Conservation (phyloP, 2,113 vertebrate species). For the Parus major region DNA sequence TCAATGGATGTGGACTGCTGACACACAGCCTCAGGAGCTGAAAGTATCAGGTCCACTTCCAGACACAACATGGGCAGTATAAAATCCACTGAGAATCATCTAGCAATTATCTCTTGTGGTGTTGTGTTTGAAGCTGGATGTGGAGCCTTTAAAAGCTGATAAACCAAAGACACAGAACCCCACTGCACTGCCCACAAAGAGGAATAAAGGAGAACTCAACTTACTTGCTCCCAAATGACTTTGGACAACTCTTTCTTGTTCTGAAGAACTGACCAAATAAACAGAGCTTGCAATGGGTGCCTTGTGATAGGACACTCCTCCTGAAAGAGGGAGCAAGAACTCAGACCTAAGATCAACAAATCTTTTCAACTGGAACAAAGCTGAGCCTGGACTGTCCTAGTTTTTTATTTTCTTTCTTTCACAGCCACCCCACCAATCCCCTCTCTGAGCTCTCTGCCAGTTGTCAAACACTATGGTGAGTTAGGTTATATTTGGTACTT, state of each 20-base stretch:
- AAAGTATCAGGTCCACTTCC: neutral
- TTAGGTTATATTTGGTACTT: neutral
- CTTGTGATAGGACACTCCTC: slow-evolving; percentile 77
- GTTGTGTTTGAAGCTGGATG: neutral
- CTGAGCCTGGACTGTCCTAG: too few relatives aligned
- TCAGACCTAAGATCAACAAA: neutral
- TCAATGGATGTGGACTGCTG: neutral
- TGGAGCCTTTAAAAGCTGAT: neutral
- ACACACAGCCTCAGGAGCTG: neutral
- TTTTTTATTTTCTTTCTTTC: neutral
- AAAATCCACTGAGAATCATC: neutral
- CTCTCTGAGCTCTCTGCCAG: neutral
- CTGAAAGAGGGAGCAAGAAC: slow-evolving; percentile 44
- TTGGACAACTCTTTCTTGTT: slow-evolving; percentile 91
- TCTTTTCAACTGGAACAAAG: neutral
- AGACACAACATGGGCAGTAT: neutral
- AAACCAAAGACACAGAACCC: neutral
- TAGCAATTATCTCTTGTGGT: neutral
- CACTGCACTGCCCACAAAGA: neutral
- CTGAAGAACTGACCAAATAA: slow-evolving; percentile 96
- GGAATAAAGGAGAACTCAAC: neutral
- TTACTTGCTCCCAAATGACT: slow-evolving; percentile 94
- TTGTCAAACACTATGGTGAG: neutral
- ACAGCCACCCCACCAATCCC: neutral
- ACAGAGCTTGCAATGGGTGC: slow-evolving; percentile 85